A percentile compares a stretch with the other conserved stretches of the same genome.
Evolutionary conservation across 2,888 invertebrate species (phyloP).

Genomic region (Rutpela maculata): DNA sequence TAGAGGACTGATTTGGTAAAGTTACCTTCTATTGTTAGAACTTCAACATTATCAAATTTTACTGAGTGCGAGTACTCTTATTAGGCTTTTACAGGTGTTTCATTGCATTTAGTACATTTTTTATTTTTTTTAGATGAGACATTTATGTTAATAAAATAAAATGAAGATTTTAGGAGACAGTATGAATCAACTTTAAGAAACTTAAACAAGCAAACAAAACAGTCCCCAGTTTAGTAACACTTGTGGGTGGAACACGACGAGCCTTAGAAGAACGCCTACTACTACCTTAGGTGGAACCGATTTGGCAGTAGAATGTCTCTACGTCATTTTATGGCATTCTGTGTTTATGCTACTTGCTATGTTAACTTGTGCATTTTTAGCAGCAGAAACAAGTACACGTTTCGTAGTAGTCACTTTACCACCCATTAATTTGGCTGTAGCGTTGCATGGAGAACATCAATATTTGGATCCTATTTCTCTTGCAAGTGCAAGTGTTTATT

Average conservation of each 20-base stretch:
- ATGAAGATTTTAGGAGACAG: constrained; percentile 73
- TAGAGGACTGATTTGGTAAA: too few species aligned
- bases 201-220: constrained; percentile 76
- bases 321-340: constrained; percentile 69
- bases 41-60: too few species aligned
- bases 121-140: constrained; percentile 71
- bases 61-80: too few species aligned
- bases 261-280: constrained; percentile 69
- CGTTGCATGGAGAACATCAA: constrained; percentile 63
- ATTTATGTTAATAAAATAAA: constrained; percentile 73
- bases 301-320: constrained; percentile 68
- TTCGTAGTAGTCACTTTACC: constrained; percentile 66
- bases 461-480: constrained; percentile 63
- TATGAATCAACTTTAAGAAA: constrained; percentile 75
- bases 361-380: constrained; percentile 71
- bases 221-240: constrained; percentile 70
- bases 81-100: too few species aligned
- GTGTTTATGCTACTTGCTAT: constrained; percentile 68
- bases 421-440: constrained; percentile 68
- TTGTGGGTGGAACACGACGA: constrained; percentile 68
- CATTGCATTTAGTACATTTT: too few species aligned
- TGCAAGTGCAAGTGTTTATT: constrained; percentile 54
- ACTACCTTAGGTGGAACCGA: constrained; percentile 71
- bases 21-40: too few species aligned
- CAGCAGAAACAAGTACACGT: constrained; percentile 65